phyloP scores from a whole-genome alignment of 2,113 vertebrate species.

The Gnathonemus echidnorhynchus region DNA sequence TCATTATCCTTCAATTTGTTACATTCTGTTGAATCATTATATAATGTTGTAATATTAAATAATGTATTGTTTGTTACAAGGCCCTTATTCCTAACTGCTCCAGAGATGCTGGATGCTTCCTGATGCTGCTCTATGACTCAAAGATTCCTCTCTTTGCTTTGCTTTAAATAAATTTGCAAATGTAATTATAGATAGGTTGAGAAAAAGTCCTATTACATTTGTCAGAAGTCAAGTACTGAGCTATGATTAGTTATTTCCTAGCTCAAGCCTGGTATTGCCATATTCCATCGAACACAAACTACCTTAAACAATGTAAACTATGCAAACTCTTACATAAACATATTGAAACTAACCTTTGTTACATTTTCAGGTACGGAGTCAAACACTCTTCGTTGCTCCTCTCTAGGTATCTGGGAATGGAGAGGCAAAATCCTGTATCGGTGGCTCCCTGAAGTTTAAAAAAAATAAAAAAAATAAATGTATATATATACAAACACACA shows the following conservation, averaged over 20 bases:
- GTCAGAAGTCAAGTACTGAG: background rate
- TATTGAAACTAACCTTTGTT: constrained; percentile 63
- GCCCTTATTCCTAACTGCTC: background rate
- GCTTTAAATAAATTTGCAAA: background rate
- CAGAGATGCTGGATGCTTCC: background rate
- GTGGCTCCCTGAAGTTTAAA: constrained; percentile 57
- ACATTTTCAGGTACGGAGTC: constrained; percentile 75
- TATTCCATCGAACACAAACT: background rate
- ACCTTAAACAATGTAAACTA: background rate
- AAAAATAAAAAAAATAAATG: background rate
- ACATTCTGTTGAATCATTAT: background rate
- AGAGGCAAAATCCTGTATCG: constrained; percentile 82
- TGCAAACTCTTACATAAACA: background rate
- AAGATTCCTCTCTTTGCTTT: background rate
- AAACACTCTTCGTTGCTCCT: constrained; percentile 87
- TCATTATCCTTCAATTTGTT: background rate
- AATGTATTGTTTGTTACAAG: background rate
- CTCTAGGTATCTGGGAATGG: constrained; percentile 91
- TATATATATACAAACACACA: no score
- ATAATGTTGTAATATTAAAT: background rate
- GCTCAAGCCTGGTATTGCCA: background rate
- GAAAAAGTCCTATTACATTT: background rate
- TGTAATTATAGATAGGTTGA: background rate
- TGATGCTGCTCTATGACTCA: background rate
- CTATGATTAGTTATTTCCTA: background rate